Conservation (phyloP, 2,113 vertebrate genomes). For the Benitochromis conjunctus region DNA sequence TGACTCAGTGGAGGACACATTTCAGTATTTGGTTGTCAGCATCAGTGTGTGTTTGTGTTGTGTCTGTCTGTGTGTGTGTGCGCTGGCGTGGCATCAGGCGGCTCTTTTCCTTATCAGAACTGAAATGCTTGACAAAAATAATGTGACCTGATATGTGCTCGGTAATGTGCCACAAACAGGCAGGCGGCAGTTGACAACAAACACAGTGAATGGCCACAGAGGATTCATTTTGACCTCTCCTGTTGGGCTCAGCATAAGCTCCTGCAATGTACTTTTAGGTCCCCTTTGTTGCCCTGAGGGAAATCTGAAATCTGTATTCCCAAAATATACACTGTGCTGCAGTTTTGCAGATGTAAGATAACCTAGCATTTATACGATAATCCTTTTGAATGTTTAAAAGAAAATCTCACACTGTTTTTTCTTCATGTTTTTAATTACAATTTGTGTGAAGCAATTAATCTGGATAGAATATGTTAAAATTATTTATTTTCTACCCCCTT, state of each 20-base stretch:
- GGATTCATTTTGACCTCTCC: background rate
- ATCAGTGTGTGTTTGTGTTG: slow-evolving; percentile 2
- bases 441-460: background rate
- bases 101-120: slow-evolving; percentile 33
- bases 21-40: slow-evolving; percentile 2
- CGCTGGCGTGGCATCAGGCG: background rate
- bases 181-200: slow-evolving; percentile 17
- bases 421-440: background rate
- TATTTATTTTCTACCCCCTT: background rate
- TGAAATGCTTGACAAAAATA: slow-evolving; percentile 45
- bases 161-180: slow-evolving; percentile 27
- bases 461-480: background rate
- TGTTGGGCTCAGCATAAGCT: background rate
- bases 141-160: slow-evolving; percentile 55
- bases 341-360: background rate
- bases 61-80: background rate
- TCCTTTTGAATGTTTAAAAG: background rate
- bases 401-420: background rate
- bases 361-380: background rate
- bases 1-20: slow-evolving; percentile 12
- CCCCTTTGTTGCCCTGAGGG: background rate
- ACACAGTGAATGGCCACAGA: background rate
- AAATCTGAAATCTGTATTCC: background rate
- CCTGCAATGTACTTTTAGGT: background rate
- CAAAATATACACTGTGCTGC: background rate